Evolutionary conservation across 1,140 invertebrate species (phyloP), one percentile per base, ranked within the genome.

Genomic region (Lepeophtheirus salmonis): DNA sequence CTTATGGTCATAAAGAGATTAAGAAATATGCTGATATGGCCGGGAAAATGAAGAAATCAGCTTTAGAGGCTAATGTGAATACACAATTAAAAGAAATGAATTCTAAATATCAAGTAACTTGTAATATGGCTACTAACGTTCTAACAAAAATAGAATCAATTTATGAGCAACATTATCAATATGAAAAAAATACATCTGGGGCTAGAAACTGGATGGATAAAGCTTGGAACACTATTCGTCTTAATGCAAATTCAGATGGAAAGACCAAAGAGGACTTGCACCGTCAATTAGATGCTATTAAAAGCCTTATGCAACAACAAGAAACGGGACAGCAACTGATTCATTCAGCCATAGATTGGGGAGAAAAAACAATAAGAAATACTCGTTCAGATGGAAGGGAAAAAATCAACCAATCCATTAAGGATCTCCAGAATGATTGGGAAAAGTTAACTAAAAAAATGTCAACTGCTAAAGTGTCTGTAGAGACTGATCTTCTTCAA

Each of bases 401-500:
- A 68, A 79, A 78, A 62, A 89, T 96, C 56, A 86, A 86, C 64
- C 78, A 77, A 24, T 82, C 90, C 71, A 75, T 95, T 61, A 90
- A 89, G 71, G 84, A 89, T 66, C 74, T 95, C 41, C 90, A 95
- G 73, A 83, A 79, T 55, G 88, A 91, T 65, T 95, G 90, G 86
- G 91, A 95, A 69, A 75, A 84, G 55, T 72, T 95, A 14, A 83
- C 89, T 0, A 87, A 86, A 70, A 91, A 90, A 70, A 84, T 95
- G 73, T 87, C 86, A 2, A 90, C 85, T 13, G 83, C 84, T 0
- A 92, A 92, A 74, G 88, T 94, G 17, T 82, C 89, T 65, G 70
- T 95, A 17, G 90, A 97, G 71, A 90, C 89, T 0, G 84, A 82
- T 67, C 74, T 96, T 6, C 71, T 94, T 1, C 87, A 91, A 77